Conservation (phyloP, 2,888 invertebrate species). For the Itoplectis maculator region DNA sequence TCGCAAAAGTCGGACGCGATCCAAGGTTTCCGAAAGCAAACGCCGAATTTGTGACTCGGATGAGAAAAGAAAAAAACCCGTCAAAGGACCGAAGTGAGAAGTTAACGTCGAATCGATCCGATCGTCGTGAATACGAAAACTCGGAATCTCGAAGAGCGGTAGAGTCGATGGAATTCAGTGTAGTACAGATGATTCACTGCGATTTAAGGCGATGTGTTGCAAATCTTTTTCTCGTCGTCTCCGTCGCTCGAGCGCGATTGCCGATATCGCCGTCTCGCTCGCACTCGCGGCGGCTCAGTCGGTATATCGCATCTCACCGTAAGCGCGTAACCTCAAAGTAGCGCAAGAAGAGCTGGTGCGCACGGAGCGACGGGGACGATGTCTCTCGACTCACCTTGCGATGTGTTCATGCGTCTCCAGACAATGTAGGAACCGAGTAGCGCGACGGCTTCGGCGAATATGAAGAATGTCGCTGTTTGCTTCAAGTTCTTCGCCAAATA, state of each 20-base stretch:
- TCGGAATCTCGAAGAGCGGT: not conserved
- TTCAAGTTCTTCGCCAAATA: conserved; percentile 84
- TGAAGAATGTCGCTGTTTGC: conserved; percentile 85
- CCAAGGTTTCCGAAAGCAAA: conserved; percentile 2
- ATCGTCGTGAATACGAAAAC: not conserved
- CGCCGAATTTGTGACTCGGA: not conserved
- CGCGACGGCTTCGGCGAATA: conserved; percentile 87
- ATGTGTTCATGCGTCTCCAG: conserved; percentile 90
- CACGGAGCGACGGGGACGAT: conserved; percentile 23
- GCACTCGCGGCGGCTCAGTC: conserved; percentile 14
- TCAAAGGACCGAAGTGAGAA: too few relatives aligned
- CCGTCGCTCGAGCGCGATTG: not conserved
- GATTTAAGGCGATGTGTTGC: not conserved
- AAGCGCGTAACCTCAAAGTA: conserved; percentile 70
- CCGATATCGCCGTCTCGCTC: conserved; percentile 5
- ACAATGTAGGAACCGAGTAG: conserved; percentile 88
- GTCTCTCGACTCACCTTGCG: conserved; percentile 87
- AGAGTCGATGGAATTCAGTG: not conserved
- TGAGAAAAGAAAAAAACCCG: not conserved
- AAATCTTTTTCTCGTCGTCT: conserved; percentile 1
- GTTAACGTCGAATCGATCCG: conserved; percentile 11
- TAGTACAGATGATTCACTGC: conserved; percentile 38
- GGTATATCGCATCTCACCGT: not conserved
- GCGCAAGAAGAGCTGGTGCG: not conserved
- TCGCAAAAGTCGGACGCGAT: too few relatives aligned